A percentile compares a stretch with the other conserved stretches of the same genome.
Evolutionary conservation across 2,113 vertebrate species (phyloP).

Genomic region (Cyprinodon tularosa): DNA sequence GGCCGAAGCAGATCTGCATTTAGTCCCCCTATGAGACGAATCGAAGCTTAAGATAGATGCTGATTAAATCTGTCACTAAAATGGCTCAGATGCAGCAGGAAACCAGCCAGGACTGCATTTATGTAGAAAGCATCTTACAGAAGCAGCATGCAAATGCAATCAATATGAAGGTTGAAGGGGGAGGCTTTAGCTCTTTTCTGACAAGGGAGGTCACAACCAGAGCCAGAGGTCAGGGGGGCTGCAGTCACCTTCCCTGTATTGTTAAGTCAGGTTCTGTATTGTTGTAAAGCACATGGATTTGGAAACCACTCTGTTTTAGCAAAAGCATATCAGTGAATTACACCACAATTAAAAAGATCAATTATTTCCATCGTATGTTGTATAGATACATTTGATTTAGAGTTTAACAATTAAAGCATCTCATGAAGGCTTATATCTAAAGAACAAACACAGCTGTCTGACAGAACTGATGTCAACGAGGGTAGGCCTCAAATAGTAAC

Average conservation of each 20-base stretch:
- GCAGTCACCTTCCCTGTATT: slow-evolving; percentile 39
- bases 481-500: too few species aligned
- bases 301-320: neutral
- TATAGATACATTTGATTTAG: neutral
- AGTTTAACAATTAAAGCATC: neutral
- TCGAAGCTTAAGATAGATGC: slow-evolving; percentile 33
- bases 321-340: neutral
- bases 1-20: slow-evolving; percentile 35
- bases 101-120: neutral
- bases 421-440: neutral
- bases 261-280: too few species aligned
- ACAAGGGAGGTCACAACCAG: slow-evolving; percentile 32
- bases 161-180: slow-evolving; percentile 12
- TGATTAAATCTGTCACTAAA: slow-evolving; percentile 8
- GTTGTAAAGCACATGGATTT: neutral
- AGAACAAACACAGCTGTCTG: too few species aligned
- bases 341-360: neutral
- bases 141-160: slow-evolving; percentile 3
- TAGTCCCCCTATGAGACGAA: slow-evolving; percentile 49
- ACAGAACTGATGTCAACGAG: too few species aligned
- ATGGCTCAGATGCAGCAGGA: neutral
- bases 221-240: slow-evolving; percentile 57
- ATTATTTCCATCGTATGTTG: neutral
- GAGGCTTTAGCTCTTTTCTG: slow-evolving; percentile 38
- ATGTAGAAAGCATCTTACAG: slow-evolving; percentile 6